Base-by-base conservation (phyloP, 2,797 vertebrate genomes). In the Chaetodon trifasciatus region DNA sequence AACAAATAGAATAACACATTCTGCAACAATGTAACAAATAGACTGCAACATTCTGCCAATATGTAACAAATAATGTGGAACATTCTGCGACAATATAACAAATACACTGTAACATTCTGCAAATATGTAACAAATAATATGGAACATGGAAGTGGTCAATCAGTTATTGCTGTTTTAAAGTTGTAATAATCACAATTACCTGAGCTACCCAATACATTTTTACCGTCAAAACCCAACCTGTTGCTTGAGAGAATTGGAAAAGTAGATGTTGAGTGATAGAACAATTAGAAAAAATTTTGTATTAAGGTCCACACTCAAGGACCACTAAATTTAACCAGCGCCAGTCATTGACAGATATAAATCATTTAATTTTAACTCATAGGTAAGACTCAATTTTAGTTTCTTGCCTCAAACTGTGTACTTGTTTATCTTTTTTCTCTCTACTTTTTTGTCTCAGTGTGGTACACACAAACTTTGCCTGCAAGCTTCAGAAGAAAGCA, bases 401-500 rank as follows among this genome's bases (percentile, higher is more conserved):
- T 74, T 4, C 1, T 39, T 24, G 11, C 35, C 40, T 64, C 21
- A 52, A 70, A 46, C 73, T 57, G 10, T 39, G 2, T 8, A 21
- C 16, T 67, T 76, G 42, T 72, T 71, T 67, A 39, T 67, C 1
- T 53, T 64, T 53, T 32, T 56, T 23, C 13, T 19, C 4, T 63
- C 9, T 46, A 23, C 62, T 69, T 24, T 53, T 24, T 28, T 46
- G 37, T 79, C 23, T 71, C 19, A 56, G 17, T 76, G 64, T 72
- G 39, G 49, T 42, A 74, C 58, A 79, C 35, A 49, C 42, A 70
- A 84, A 60, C 62, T 78, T 62, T 74, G 67, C 63, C 62, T 80
- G 63, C 2, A 44, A 77, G 76, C 76, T 79, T 44, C 50, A 82
- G 75, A 55, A 82, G 63, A 81, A 79, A 84, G 73, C 64, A 65